Percentiles rank a stretch among this genome's conserved stretches.
Conservation (phyloP, 2,113 vertebrate species). For the Cinclus mexicanus region DNA sequence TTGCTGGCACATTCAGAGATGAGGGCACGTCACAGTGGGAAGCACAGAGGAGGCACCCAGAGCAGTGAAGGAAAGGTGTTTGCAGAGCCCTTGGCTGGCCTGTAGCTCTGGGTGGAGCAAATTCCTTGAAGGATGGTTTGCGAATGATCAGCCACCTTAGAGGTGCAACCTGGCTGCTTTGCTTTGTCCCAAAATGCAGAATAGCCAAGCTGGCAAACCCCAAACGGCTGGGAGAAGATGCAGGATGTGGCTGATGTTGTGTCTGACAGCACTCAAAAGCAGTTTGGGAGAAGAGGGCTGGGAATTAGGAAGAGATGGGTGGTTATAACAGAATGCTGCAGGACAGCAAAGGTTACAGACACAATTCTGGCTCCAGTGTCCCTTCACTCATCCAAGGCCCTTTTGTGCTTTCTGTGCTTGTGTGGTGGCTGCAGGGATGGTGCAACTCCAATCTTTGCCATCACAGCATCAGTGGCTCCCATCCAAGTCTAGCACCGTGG, state of each 20-base stretch:
- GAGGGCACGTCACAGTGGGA: not conserved
- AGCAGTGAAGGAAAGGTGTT: not conserved
- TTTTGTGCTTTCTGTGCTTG: fast-evolving
- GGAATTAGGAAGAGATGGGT: not conserved
- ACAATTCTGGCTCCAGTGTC: not conserved
- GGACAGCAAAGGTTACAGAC: not conserved
- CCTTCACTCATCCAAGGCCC: fast-evolving
- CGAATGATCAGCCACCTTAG: not conserved
- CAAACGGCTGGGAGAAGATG: not conserved
- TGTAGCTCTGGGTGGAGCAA: not conserved
- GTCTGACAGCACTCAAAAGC: not conserved
- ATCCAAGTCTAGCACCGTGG: not conserved
- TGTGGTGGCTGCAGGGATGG: not conserved
- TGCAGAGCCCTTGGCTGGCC: not conserved
- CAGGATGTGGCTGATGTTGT: not conserved
- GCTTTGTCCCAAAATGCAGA: not conserved
- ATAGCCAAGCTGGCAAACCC: not conserved
- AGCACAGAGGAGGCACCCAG: not conserved
- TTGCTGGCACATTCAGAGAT: not conserved
- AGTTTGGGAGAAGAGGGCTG: not conserved
- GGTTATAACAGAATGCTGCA: not conserved
- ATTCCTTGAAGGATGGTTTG: not conserved
- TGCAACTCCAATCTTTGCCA: not conserved
- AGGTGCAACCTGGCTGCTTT: not conserved
- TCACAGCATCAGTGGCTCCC: not conserved